Evolutionary conservation across 30 jellyfish, hydroid and myxozoan species (phyloP).

Genomic region (Chironex yamaguchii): DNA sequence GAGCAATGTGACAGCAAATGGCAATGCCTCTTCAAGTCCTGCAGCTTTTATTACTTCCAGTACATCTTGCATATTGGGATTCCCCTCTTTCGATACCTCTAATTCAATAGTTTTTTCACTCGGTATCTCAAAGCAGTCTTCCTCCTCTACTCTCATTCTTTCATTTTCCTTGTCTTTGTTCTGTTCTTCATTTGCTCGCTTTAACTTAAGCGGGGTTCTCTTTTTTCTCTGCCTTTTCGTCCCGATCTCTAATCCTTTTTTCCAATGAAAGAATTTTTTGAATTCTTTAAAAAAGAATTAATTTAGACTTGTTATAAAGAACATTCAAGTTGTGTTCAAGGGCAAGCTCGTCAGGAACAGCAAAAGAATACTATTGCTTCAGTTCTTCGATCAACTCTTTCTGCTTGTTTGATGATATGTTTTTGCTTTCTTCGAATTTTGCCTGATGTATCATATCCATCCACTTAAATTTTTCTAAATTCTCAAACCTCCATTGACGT

Average conservation of each 20-base stretch:
- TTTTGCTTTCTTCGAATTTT: constrained; percentile 33
- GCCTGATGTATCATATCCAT: constrained; percentile 48
- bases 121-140: neutral
- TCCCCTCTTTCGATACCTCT: constrained; percentile 3
- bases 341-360: constrained; percentile 2
- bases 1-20: neutral
- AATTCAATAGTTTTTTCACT: neutral
- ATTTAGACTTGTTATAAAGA: neutral
- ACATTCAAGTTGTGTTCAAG: too few relatives aligned
- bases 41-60: neutral
- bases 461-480: constrained; percentile 44
- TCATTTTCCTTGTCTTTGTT: neutral
- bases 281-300: too few relatives aligned
- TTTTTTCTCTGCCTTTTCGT: constrained; percentile 1
- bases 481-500: constrained; percentile 43
- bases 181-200: neutral
- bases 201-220: neutral
- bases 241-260: neutral
- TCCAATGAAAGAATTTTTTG: too few relatives aligned
- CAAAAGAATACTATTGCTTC: constrained; percentile 1
- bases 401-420: constrained; percentile 26
- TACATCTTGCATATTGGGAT: constrained; percentile 21
- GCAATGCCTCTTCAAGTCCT: constrained; percentile 18
- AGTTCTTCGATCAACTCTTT: constrained; percentile 19
- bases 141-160: neutral